A percentile compares a stretch with the other conserved stretches of the same genome.
Evolutionary conservation across 2,797 vertebrate genomes (phyloP).

Genomic region (Gallinago stenura): DNA sequence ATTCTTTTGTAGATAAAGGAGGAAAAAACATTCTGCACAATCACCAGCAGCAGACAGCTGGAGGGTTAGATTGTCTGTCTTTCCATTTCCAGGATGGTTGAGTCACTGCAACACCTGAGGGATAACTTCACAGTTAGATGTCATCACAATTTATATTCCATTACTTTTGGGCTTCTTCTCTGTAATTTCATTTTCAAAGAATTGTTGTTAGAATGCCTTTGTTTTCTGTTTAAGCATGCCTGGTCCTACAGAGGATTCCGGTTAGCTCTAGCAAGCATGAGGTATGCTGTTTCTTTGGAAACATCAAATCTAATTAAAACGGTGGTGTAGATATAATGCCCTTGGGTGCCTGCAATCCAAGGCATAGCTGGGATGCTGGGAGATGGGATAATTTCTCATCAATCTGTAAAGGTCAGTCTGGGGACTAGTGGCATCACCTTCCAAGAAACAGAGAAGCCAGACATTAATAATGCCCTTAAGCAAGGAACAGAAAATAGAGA

Average conservation of each 20-base stretch:
- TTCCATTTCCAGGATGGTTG: not conserved
- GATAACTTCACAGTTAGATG: not conserved
- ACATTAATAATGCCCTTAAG: not conserved
- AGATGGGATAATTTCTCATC: not conserved
- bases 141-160: not conserved
- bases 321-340: not conserved
- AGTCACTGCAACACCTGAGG: not conserved
- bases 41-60: not conserved
- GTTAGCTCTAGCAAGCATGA: slow-evolving; percentile 15
- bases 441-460: not conserved
- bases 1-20: not conserved
- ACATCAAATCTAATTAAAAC: slow-evolving; percentile 21
- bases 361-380: not conserved
- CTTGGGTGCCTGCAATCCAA: not conserved
- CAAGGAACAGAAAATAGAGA: not conserved
- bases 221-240: not conserved
- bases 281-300: slow-evolving; percentile 48
- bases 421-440: not conserved
- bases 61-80: not conserved
- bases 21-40: not conserved
- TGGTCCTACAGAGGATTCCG: not conserved
- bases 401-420: not conserved
- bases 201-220: not conserved
- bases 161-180: not conserved
- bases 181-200: not conserved